Base-by-base conservation (phyloP, 2,888 invertebrate species). In the Alloscopus bannaensis region DNA sequence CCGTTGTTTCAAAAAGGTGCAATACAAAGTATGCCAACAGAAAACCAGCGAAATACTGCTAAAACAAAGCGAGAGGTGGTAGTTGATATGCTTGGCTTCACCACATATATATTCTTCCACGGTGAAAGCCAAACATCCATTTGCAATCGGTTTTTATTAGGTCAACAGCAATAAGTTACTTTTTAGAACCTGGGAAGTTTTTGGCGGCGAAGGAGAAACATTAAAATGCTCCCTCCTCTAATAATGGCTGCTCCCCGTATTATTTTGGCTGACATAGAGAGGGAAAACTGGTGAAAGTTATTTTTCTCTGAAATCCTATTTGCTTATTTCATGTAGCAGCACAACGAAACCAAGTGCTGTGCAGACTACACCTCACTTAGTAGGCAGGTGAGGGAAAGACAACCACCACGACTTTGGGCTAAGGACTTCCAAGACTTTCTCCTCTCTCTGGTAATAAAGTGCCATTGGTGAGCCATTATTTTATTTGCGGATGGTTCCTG, bases 381-480 rank as follows among this genome's bases (percentile, higher is more conserved):
- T 47, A 42, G 42, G 65, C 26, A 72, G 40, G 64, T 47, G 26
- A 36, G 59, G 22, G 22, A 24, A 26, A 59, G 73, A 64, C 55
- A 73, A 73, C 64, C n/a, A n/a, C n/a, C n/a, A n/a, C n/a, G n/a
- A n/a, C n/a, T n/a, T n/a, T n/a, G n/a, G n/a, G n/a, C n/a, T n/a
- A n/a, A n/a, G n/a, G n/a, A n/a, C n/a, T n/a, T n/a, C n/a, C n/a
- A n/a, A n/a, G n/a, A n/a, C n/a, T n/a, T n/a, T n/a, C n/a, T n/a
- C n/a, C n/a, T n/a, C 65, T 65, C 65, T 29, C n/a, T 31, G 42
- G 73, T 73, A 73, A 73, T 73, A 65, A 73, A 73, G 73, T 73
- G 73, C 64, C 73, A 73, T 73, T 73, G 73, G 73, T 57, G 73
- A 73, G 65, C 73, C 73, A 73, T 73, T 73, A 73, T 73, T 73